A percentile compares a stretch with the other conserved stretches of the same genome.
These are phyloP conservation scores for Salvelinus namaycush DNA, from an alignment of 2,113 vertebrate species.

Conservation along the genomic window DNA sequence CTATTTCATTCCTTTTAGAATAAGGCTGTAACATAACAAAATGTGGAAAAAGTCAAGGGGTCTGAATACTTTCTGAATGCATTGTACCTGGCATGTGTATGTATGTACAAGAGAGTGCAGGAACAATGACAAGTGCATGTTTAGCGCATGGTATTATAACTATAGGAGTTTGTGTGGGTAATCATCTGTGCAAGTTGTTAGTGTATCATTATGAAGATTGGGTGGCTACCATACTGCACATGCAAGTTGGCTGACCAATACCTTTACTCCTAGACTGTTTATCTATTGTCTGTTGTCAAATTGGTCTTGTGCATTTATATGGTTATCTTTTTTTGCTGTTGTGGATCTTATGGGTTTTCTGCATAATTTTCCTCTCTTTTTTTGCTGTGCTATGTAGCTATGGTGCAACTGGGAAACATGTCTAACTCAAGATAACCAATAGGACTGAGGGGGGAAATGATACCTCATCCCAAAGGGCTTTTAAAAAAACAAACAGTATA, in stretches of 20 bases:
- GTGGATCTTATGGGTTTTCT: not conserved
- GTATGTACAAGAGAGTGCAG: not conserved
- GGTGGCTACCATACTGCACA: not conserved
- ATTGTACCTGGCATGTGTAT: not conserved
- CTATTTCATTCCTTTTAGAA: no score
- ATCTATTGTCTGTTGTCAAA: not conserved
- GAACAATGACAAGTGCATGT: not conserved
- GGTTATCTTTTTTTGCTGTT: not conserved
- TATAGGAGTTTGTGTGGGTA: not conserved
- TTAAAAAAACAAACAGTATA: conserved; percentile 29
- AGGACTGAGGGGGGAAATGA: conserved; percentile 46
- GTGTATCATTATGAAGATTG: not conserved
- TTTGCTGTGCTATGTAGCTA: not conserved
- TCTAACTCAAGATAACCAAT: not conserved
- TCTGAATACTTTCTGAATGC: no score
- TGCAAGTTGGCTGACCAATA: no score
- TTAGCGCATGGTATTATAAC: not conserved
- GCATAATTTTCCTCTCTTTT: not conserved
- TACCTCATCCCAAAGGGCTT: conserved; percentile 30
- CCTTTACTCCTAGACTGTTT: not conserved
- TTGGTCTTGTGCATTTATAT: not conserved
- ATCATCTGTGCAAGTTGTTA: not conserved
- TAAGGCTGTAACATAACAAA: no score
- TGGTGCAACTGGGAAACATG: not conserved
- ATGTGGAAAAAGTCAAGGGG: no score